These are phyloP conservation scores for Halictus ligatus DNA, from an alignment of 2,888 invertebrate genomes.

Conservation along the genomic window DNA sequence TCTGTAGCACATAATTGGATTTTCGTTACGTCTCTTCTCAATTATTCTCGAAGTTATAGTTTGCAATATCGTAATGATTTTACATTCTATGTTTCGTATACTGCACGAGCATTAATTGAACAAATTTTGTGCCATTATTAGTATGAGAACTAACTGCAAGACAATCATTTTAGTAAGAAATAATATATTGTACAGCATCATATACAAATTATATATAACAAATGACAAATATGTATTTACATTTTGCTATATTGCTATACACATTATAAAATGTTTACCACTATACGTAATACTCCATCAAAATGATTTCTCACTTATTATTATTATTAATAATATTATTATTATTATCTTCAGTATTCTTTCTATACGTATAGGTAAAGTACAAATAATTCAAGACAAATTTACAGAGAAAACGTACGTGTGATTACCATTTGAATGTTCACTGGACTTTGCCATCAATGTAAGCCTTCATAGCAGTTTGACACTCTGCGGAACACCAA, in stretches of 20 bases:
- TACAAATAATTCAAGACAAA: constrained; percentile 38
- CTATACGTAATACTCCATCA: constrained; percentile 26
- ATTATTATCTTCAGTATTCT: constrained; percentile 19
- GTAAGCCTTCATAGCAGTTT: constrained; percentile 84
- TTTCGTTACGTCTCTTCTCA: constrained; percentile 31
- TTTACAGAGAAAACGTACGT: constrained; percentile 33
- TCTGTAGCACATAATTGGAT: constrained; percentile 59
- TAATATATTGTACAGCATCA: constrained; percentile 56
- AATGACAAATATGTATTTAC: constrained; percentile 60
- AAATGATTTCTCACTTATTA: constrained; percentile 39
- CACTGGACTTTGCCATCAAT: constrained; percentile 78
- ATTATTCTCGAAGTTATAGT: constrained; percentile 17
- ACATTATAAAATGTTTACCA: constrained; percentile 44
- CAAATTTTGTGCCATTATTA: constrained; percentile 12
- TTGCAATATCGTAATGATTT: neutral
- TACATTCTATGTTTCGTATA: neutral
- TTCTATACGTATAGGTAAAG: constrained; percentile 16
- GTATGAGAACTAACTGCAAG: constrained; percentile 37
- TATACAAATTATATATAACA: constrained; percentile 59
- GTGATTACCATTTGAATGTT: constrained; percentile 60
- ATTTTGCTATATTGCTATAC: constrained; percentile 49
- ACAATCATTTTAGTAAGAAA: constrained; percentile 44
- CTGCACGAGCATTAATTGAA: neutral
- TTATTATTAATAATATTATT: neutral
- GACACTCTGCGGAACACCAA: constrained; percentile 91